Evolutionary conservation across 2,888 invertebrate species (phyloP), one percentile per base, ranked within the genome.

Genomic region (Chydorus sphaericus): DNA sequence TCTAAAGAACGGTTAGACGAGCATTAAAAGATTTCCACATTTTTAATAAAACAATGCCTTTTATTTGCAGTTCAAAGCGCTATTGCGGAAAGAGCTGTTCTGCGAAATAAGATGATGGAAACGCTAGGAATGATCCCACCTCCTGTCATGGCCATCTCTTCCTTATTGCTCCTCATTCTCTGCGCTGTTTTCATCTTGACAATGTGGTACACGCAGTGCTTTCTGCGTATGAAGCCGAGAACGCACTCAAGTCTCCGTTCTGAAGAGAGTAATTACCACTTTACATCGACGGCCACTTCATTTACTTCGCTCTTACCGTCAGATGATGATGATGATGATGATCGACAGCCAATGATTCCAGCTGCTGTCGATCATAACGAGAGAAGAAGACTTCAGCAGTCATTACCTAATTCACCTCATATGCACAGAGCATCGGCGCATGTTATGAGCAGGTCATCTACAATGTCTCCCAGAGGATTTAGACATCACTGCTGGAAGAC

Each of bases 81-180:
- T n/a, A n/a, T n/a, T n/a, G n/a, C n/a, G n/a, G n/a, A n/a, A n/a
- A n/a, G n/a, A n/a, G n/a, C n/a, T n/a, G n/a, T n/a, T n/a, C n/a
- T n/a, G n/a, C n/a, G n/a, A n/a, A n/a, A n/a, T n/a, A n/a, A n/a
- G n/a, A n/a, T n/a, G n/a, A n/a, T n/a, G n/a, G n/a, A n/a, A n/a
- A n/a, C n/a, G n/a, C n/a, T n/a, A n/a, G n/a, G n/a, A n/a, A 39
- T 39, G 39, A 18, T 39, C 23, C 39, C 39, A 39, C 39, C 39
- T 2, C 44, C 44, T 7, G 23, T 44, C 4, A 16, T 44, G 20
- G 28, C 44, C 18, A 14, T 44, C 11, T 44, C 44, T 16, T 26
- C 14, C n/a, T n/a, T 44, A 44, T 14, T 44, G 23, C 20, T 44
- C 26, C 23, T 44, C 26, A 23, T 44, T 14, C 18, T 44, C 8